Evolutionary conservation across 1,140 invertebrate genomes (phyloP).

Genomic region (Centruroides vittatus): DNA sequence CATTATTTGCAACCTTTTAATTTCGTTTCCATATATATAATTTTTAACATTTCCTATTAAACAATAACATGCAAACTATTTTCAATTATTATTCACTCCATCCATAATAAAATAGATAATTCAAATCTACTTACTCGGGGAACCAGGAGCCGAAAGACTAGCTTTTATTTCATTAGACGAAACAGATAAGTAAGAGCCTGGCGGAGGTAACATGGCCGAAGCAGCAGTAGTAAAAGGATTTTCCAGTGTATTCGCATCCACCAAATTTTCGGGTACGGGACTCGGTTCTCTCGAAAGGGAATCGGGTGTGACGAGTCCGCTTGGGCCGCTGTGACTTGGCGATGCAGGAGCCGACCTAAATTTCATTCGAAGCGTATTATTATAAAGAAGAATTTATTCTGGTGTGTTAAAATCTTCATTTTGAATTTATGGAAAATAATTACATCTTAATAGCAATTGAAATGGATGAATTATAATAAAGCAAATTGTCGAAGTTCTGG

Average conservation of each 20-base stretch:
- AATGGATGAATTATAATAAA: too few relatives aligned
- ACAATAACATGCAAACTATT: too few relatives aligned
- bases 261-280: slow-evolving; percentile 14
- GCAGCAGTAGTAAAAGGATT: neutral
- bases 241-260: neutral
- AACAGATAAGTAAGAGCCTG: slow-evolving; percentile 12
- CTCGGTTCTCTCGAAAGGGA: slow-evolving; percentile 59
- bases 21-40: too few relatives aligned
- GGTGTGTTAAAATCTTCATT: too few relatives aligned
- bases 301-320: slow-evolving; percentile 71
- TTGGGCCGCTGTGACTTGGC: slow-evolving; percentile 17
- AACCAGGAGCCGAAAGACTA: slow-evolving; percentile 54
- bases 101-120: neutral
- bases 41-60: too few relatives aligned
- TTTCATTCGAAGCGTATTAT: slow-evolving; percentile 38
- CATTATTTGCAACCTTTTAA: too few relatives aligned
- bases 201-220: slow-evolving; percentile 2
- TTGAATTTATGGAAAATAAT: too few relatives aligned
- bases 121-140: slow-evolving; percentile 30
- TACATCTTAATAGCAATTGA: too few relatives aligned
- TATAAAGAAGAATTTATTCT: neutral
- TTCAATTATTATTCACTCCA: too few relatives aligned
- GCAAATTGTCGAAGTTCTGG: too few relatives aligned
- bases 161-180: slow-evolving; percentile 33
- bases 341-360: slow-evolving; percentile 46